Percentiles rank a stretch among this genome's conserved stretches.
These are phyloP conservation scores for Vidua chalybeata DNA, from an alignment of 2,113 vertebrate genomes.

Conservation along the genomic window DNA sequence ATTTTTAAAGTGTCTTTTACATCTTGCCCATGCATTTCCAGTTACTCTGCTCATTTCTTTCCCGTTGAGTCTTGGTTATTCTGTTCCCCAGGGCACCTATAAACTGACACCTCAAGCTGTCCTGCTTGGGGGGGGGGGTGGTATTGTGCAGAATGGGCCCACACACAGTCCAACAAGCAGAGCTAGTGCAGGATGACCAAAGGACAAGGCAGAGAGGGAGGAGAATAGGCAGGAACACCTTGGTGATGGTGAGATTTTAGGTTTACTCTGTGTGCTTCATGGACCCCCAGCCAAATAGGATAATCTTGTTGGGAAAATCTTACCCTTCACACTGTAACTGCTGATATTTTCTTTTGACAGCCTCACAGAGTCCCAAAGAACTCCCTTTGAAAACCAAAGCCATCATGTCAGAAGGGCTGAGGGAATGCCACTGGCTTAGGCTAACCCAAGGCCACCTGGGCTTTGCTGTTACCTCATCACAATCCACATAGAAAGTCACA, in stretches of 20 bases:
- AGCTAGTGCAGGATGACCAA: neutral
- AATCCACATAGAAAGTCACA: conserved; percentile 88
- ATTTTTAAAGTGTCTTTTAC: neutral
- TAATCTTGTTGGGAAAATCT: neutral
- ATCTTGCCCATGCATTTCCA: neutral
- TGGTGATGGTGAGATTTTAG: neutral
- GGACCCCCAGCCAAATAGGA: neutral
- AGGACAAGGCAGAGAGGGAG: neutral
- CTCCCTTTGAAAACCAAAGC: conserved; percentile 66
- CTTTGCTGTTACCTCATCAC: conserved; percentile 73
- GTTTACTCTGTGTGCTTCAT: accelerated
- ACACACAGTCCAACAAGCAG: neutral
- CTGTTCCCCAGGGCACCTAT: neutral
- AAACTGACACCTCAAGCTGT: neutral
- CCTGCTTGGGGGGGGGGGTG: neutral
- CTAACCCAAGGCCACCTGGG: neutral
- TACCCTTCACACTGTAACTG: conserved; percentile 76
- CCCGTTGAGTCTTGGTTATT: too few relatives aligned
- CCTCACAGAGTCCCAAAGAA: conserved; percentile 84
- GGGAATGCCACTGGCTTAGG: accelerated
- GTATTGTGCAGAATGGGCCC: accelerated
- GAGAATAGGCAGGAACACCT: neutral
- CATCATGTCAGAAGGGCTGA: neutral
- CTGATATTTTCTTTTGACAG: conserved; percentile 73
- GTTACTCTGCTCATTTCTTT: neutral